Base-by-base conservation (phyloP, 1,140 invertebrate species). In the Eurosta solidaginis region DNA sequence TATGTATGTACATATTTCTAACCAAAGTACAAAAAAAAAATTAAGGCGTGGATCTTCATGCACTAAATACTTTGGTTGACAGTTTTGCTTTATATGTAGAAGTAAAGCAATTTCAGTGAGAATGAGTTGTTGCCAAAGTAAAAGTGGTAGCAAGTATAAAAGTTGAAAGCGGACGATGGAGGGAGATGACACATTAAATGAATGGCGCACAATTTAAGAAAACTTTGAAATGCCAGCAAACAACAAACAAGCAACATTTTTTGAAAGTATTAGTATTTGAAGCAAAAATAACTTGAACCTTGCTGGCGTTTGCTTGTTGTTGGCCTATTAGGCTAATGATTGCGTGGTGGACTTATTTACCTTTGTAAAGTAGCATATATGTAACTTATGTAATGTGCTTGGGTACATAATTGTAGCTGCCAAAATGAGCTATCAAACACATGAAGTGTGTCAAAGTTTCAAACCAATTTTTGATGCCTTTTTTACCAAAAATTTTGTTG, bases 401-500 rank as follows among this genome's bases (percentile, higher is more conserved):
- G n/a, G n/a, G n/a, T n/a, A n/a, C n/a, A n/a, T n/a, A n/a, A n/a
- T n/a, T n/a, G n/a, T n/a, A n/a, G n/a, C n/a, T n/a, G n/a, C n/a
- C n/a, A n/a, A n/a, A n/a, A n/a, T n/a, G n/a, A n/a, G n/a, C n/a
- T n/a, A n/a, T n/a, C n/a, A n/a, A n/a, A n/a, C n/a, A n/a, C n/a
- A n/a, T 63, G 59, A 68, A 68, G n/a, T 68, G 33, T 68, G 59
- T 40, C n/a, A 68, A 20, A 68, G 59, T 40, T n/a, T 40, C 59
- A 68, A 40, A 20, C 40, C n/a, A 1, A 17, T 47, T 47, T 47
- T 17, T 47, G 14, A n/a, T 12, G 29, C 40, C 40, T 63, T 54
- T 59, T 33, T 49, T 17, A n/a, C n/a, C n/a, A n/a, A n/a, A n/a
- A n/a, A n/a, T 27, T 59, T 59, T 59, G 14, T 29, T n/a, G n/a